A percentile compares a stretch with the other conserved stretches of the same genome.
Evolutionary conservation across 2,113 vertebrate species (phyloP).

Genomic region (Dendropsophus ebraccatus): DNA sequence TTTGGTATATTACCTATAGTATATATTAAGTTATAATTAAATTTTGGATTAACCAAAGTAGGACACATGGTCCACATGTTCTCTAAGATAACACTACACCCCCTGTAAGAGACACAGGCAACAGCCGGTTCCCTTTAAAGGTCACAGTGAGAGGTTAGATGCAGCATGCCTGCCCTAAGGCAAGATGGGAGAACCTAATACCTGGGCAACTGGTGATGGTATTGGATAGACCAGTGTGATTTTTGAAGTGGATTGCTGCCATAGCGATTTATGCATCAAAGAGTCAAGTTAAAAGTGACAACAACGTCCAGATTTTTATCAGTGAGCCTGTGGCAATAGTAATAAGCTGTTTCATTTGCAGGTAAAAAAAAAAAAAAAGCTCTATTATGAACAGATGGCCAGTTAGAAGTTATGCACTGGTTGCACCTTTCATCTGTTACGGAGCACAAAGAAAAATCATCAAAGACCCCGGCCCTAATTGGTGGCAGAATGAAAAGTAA

Average conservation of each 20-base stretch:
- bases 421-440: constrained; percentile 67
- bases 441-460: constrained; percentile 9
- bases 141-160: constrained; percentile 69
- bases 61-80: constrained; percentile 9
- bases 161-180: constrained; percentile 59
- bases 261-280: constrained; percentile 65
- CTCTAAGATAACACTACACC: background rate
- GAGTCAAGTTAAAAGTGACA: constrained; percentile 61
- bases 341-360: constrained; percentile 69
- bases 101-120: background rate
- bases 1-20: background rate
- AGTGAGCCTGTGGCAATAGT: constrained; percentile 67
- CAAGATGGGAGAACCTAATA: constrained; percentile 75
- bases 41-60: background rate
- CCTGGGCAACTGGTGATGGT: constrained; percentile 77
- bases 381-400: constrained; percentile 74
- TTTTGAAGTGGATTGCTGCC: constrained; percentile 62
- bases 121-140: constrained; percentile 70
- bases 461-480: constrained; percentile 29
- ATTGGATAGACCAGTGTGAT: constrained; percentile 64
- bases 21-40: background rate
- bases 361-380: constrained; percentile 62
- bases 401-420: constrained; percentile 67
- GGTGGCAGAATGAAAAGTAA: constrained; percentile 27
- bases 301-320: constrained; percentile 67